Base-by-base conservation (phyloP, 1,140 invertebrate genomes). In the Zaprionus taronus region DNA sequence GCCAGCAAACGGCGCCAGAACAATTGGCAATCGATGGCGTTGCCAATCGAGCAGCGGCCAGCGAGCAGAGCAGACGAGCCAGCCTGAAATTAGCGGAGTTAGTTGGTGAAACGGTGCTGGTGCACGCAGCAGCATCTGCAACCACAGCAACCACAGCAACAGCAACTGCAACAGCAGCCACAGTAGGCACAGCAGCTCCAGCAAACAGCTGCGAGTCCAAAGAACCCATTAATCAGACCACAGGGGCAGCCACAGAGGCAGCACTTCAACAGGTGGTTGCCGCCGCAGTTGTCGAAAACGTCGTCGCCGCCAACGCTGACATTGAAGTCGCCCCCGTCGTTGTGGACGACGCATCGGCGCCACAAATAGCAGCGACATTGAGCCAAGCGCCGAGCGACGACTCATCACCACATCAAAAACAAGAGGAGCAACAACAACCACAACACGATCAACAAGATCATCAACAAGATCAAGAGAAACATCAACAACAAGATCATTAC, bases 311-410 rank as follows among this genome's bases (percentile, higher is more conserved):
- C 47, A 24, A 51, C 47, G 47, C 56, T 91, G 86, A 86, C 86
- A 86, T 91, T 91, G 78, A 80, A 71, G 74, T 55, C 69, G 73
- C 77, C 71, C 69, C 74, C 70, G 65, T 65, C 22, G 53, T 56
- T 70, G 58, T 51, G 49, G 71, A 14, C 44, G 60, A 41, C 34
- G 57, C 63, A 60, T 60, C 72, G 65, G 78, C 72, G 75, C 81
- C 85, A 76, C 85, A 91, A 91, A 91, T 91, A 91, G 82, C 82
- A 44, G 70, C 82, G 73, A 80, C 81, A 90, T 89, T 90, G 81
- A 81, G 72, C 65, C 72, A 78, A 80, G 71, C 66, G 41, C 49
- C 67, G 68, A 75, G 76, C 81, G 85, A 89, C 80, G 70, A 79
- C 79, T 81, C 86, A 80, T 86, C 80, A 72, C 44, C 77, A 80